Evolutionary conservation across 1,140 invertebrate species (phyloP).

Genomic region (Temnothorax nylanderi): DNA sequence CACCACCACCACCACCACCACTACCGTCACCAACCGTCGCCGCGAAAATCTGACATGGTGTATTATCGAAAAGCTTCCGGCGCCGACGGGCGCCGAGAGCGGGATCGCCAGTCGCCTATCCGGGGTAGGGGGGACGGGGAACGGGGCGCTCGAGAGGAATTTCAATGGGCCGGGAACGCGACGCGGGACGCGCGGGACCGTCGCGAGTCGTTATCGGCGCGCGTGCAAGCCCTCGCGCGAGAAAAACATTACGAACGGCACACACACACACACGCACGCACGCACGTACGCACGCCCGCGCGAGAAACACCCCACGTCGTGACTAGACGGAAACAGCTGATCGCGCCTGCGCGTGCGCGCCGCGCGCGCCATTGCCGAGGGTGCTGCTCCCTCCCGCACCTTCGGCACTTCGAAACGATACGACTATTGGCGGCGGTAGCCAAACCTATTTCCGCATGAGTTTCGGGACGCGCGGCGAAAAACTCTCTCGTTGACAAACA

Average conservation of each 20-base stretch:
- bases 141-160: neutral
- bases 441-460: too few relatives aligned
- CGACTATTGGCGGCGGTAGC: too few relatives aligned
- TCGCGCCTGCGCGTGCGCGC: neutral
- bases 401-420: neutral
- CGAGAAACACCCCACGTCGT: neutral
- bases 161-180: neutral
- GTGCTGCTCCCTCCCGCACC: neutral
- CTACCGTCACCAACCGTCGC: constrained; percentile 7
- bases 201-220: neutral
- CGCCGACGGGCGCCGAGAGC: too few relatives aligned
- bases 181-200: neutral
- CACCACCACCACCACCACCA: constrained; percentile 29
- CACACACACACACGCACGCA: neutral
- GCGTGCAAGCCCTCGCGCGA: neutral
- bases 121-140: neutral
- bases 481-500: too few relatives aligned
- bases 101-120: neutral
- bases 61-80: constrained; percentile 50
- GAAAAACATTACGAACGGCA: neutral
- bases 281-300: neutral
- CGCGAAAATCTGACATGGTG: constrained; percentile 68
- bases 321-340: constrained; percentile 51
- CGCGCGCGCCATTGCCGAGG: too few relatives aligned
- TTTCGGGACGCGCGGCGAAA: too few relatives aligned